Evolutionary conservation across 2,113 vertebrate species (phyloP).

Genomic region (Oryzias celebensis): DNA sequence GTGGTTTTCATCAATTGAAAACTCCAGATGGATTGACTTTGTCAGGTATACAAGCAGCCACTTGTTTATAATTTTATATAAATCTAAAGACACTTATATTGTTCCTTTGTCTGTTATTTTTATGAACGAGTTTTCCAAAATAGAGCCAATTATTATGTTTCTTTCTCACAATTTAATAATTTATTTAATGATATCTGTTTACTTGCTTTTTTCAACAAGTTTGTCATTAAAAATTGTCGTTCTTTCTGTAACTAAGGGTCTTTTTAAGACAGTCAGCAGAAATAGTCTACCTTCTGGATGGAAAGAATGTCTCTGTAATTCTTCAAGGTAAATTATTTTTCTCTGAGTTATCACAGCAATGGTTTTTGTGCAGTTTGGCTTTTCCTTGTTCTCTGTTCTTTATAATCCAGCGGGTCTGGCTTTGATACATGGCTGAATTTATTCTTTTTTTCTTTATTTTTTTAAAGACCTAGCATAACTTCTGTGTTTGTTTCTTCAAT

Average conservation of each 20-base stretch:
- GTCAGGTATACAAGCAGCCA: conserved; percentile 80
- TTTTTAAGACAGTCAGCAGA: conserved; percentile 92
- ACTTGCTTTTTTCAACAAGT: not conserved
- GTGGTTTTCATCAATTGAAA: conserved; percentile 92
- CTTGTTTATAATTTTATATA: not conserved
- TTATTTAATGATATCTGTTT: not conserved
- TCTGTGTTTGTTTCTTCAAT: not conserved
- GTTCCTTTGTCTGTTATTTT: not conserved
- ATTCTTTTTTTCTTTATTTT: not conserved
- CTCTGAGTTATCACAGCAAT: not conserved
- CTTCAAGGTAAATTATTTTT: conserved; percentile 82
- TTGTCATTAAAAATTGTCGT: conserved; percentile 1
- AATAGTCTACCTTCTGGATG: conserved; percentile 88
- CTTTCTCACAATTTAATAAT: too few species aligned
- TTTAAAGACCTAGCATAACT: too few species aligned
- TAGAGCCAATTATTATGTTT: too few species aligned
- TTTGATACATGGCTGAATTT: not conserved
- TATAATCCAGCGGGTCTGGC: not conserved
- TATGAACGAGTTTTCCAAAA: too few species aligned
- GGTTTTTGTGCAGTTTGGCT: not conserved
- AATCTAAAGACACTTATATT: not conserved
- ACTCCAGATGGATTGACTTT: conserved; percentile 90
- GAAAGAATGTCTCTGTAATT: conserved; percentile 85
- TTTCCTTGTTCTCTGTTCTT: not conserved
- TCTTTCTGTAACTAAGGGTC: conserved; percentile 62